phyloP scores from a whole-genome alignment of 2,797 vertebrate genomes.

The Tiaroga cobitis region DNA sequence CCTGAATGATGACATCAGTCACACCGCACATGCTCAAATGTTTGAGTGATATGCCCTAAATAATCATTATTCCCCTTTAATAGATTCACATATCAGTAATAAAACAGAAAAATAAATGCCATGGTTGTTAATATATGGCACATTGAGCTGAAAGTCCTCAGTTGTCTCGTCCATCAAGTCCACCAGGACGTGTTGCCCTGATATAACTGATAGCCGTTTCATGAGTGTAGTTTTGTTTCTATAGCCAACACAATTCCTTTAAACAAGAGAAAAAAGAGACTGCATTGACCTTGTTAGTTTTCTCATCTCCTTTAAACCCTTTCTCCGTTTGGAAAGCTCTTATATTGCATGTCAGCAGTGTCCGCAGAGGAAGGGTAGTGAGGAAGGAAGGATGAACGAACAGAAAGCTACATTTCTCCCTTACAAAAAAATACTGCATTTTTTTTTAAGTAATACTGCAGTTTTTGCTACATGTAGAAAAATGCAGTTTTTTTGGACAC shows the following conservation, averaged over 20 bases:
- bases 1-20: not conserved
- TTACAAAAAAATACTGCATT: too few species aligned
- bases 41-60: not conserved
- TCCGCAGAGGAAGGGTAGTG: conserved; percentile 75
- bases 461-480: too few species aligned
- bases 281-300: not conserved
- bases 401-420: conserved; percentile 1
- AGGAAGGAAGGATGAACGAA: conserved; percentile 74
- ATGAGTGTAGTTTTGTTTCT: not conserved
- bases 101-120: not conserved
- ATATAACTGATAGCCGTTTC: not conserved
- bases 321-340: not conserved
- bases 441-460: too few species aligned
- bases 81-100: not conserved
- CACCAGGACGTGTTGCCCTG: not conserved
- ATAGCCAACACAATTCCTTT: not conserved
- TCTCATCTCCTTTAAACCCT: not conserved
- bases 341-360: conserved; percentile 38
- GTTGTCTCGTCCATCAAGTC: too few species aligned
- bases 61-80: not conserved
- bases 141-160: not conserved
- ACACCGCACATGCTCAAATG: not conserved
- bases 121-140: not conserved
- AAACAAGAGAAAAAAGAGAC: too few species aligned
- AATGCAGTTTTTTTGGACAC: too few species aligned